Evolutionary conservation across 2,888 invertebrate species (phyloP).

Genomic region (Azorinus chamasolen): DNA sequence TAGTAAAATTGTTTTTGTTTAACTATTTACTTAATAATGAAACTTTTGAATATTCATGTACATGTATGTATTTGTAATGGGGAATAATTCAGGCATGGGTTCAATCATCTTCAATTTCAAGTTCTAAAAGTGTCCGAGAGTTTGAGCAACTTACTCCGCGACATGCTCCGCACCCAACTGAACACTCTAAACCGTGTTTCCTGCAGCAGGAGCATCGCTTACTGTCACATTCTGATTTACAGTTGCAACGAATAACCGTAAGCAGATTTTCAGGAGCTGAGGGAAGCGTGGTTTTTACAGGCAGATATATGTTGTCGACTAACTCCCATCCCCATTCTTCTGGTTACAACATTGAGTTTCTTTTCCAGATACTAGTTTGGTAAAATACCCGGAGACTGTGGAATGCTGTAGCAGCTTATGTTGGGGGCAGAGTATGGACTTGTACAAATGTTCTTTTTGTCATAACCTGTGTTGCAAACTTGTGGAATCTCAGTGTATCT

Average conservation of each 20-base stretch:
- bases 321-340: slow-evolving; percentile 65
- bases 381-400: slow-evolving; percentile 54
- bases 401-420: slow-evolving; percentile 58
- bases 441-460: slow-evolving; percentile 31
- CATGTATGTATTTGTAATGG: too few relatives aligned
- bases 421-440: slow-evolving; percentile 50
- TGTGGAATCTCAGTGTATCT: not conserved
- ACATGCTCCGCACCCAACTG: not conserved
- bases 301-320: slow-evolving; percentile 26
- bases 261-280: slow-evolving; percentile 66
- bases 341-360: slow-evolving; percentile 21
- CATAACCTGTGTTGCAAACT: slow-evolving; percentile 33
- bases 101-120: too few relatives aligned
- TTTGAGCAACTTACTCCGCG: slow-evolving; percentile 5
- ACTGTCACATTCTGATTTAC: slow-evolving; percentile 52
- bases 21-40: too few relatives aligned
- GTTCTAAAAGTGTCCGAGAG: not conserved
- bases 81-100: too few relatives aligned
- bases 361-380: slow-evolving; percentile 58
- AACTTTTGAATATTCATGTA: too few relatives aligned
- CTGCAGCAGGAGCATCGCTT: slow-evolving; percentile 6
- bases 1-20: too few relatives aligned
- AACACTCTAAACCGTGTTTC: slow-evolving; percentile 18
- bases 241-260: slow-evolving; percentile 62
- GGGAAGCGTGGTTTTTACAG: slow-evolving; percentile 29